A percentile compares a stretch with the other conserved stretches of the same genome.
These are phyloP conservation scores for Lindbergichthys nudifrons DNA, from an alignment of 2,797 vertebrate species.

Conservation along the genomic window DNA sequence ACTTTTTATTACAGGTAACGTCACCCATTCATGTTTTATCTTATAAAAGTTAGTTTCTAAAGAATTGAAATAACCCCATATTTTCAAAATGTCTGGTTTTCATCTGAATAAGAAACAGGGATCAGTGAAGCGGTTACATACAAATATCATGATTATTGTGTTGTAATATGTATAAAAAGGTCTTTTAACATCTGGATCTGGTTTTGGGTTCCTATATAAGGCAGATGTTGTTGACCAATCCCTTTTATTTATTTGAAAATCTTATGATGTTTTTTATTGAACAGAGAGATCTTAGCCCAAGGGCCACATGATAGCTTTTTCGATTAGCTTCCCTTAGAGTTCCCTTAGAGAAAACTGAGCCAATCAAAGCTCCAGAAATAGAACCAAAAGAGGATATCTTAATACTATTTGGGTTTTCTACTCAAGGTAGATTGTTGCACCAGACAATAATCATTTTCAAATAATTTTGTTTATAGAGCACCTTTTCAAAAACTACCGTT, in stretches of 20 bases:
- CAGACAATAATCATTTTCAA: neutral
- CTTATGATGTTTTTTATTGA: neutral
- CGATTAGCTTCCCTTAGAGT: neutral
- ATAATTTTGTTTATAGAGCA: too few relatives aligned
- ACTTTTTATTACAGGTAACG: neutral
- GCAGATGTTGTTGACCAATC: neutral
- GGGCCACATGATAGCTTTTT: neutral
- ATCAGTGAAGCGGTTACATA: neutral
- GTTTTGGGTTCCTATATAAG: neutral
- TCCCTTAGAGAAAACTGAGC: neutral
- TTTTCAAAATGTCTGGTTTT: neutral
- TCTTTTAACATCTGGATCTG: neutral
- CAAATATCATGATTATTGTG: neutral
- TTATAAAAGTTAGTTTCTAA: neutral
- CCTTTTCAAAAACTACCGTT: too few relatives aligned
- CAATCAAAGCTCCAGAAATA: neutral
- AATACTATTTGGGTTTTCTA: neutral
- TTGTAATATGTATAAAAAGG: neutral
- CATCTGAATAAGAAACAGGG: neutral
- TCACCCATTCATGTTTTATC: neutral
- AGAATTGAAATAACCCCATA: neutral
- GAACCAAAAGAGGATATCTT: neutral
- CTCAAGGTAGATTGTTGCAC: neutral
- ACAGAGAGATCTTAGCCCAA: neutral
- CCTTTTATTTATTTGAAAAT: neutral